phyloP scores from a whole-genome alignment of 2,113 vertebrate genomes.

The Zosterops hypoxanthus region DNA sequence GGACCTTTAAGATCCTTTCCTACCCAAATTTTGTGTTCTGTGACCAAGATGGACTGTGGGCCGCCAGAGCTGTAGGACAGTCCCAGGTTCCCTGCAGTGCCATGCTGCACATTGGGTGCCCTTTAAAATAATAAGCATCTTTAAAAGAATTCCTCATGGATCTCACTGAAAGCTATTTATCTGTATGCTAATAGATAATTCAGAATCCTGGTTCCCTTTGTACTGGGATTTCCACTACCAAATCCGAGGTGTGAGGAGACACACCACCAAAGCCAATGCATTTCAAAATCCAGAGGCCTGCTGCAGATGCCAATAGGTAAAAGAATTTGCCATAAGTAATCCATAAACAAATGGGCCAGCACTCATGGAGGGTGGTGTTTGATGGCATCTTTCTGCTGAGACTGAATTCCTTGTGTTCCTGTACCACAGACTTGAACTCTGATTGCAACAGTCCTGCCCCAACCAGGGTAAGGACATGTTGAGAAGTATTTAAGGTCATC shows the following conservation, averaged over 20 bases:
- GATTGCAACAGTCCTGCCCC: not conserved
- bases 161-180: not conserved
- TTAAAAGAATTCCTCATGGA: not conserved
- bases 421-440: not conserved
- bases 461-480: not conserved
- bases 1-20: not conserved
- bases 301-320: not conserved
- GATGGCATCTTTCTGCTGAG: not conserved
- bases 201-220: not conserved
- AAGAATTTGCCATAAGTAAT: not conserved
- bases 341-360: not conserved
- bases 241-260: not conserved
- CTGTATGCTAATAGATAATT: not conserved
- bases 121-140: not conserved
- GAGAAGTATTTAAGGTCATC: not conserved
- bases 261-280: not conserved
- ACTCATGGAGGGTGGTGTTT: not conserved
- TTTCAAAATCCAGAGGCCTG: not conserved
- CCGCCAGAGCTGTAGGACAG: not conserved
- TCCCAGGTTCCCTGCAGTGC: not conserved
- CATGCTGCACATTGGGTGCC: accelerated
- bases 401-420: not conserved
- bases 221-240: not conserved
- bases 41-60: not conserved
- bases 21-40: not conserved